phyloP scores from a whole-genome alignment of 2,888 invertebrate species.

The Pachycephus smyrnensis region DNA sequence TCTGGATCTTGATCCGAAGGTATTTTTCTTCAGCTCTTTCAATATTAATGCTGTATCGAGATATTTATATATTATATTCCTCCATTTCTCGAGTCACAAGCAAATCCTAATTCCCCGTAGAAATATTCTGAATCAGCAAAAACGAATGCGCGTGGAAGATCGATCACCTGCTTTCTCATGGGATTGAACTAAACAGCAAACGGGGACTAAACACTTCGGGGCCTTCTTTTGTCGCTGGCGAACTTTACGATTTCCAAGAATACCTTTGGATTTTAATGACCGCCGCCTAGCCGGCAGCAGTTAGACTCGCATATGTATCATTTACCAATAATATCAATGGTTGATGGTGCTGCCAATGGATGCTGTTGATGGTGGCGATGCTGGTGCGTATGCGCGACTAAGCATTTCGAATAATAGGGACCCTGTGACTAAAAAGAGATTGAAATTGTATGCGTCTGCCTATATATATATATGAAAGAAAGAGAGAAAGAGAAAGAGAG shows the following conservation, averaged over 20 bases:
- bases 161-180: not conserved
- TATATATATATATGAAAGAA: no score
- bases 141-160: not conserved
- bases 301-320: slow-evolving; percentile 1
- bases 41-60: no score
- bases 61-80: no score
- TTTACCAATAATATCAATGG: slow-evolving; percentile 23
- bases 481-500: not conserved
- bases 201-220: no score
- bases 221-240: slow-evolving; percentile 27
- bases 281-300: not conserved
- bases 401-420: slow-evolving; percentile 34
- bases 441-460: no score
- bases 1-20: no score
- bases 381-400: slow-evolving; percentile 36
- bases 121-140: not conserved
- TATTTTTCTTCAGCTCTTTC: no score
- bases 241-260: slow-evolving; percentile 44
- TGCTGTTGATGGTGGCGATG: no score
- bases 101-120: not conserved
- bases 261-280: slow-evolving; percentile 17
- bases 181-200: no score
- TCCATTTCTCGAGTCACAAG: not conserved
- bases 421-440: no score
- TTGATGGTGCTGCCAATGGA: not conserved